Base-by-base conservation (phyloP, 2,888 invertebrate species). In the Heliconius charithonia region DNA sequence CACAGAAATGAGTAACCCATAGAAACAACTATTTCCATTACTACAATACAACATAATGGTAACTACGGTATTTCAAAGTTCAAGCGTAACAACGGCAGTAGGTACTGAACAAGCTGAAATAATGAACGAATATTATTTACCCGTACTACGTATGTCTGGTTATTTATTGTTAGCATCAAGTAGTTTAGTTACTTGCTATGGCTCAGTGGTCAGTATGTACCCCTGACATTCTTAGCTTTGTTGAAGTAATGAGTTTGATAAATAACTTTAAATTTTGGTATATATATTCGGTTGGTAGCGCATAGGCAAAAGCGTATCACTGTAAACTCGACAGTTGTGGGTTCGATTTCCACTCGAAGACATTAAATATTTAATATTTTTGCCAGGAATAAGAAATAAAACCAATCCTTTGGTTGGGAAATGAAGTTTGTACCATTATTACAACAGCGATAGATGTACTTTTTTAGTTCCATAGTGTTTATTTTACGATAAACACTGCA, bases 51-150 rank as follows among this genome's bases (percentile, higher is more conserved):
- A 56, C 13, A 22, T 6, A 56, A 29, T 13, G 27, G 71, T 29
- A 22, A 32, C 51, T 51, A 10, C 45, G 51, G 51, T 45, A 71
- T 71, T 56, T 71, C n/a, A 37, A 67, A 67, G 37, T 67, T 37
- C 37, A 37, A 67, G 7, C 22, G 27, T 71, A 27, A 51, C 51
- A 0, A 22, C 41, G 51, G 13, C 13, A 37, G 45, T 16, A 45
- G 16, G n/a, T 9, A n/a, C 25, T n/a, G 56, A 32, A 72, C 32
- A 72, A 56, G 72, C 29, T 59, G 13, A n/a, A 37, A 37, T 72
- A 72, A 72, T 37, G 72, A 56, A 13, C 56, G 13, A 32, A 32
- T 12, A 72, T 59, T 59, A 59, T n/a, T 32, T 37, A 32, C n/a
- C 9, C 32, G 13, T 27, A 27, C 10, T 25, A 59, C n/a, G 29